Conservation (phyloP, 2,888 invertebrate genomes). For the Drosophila rellima region DNA sequence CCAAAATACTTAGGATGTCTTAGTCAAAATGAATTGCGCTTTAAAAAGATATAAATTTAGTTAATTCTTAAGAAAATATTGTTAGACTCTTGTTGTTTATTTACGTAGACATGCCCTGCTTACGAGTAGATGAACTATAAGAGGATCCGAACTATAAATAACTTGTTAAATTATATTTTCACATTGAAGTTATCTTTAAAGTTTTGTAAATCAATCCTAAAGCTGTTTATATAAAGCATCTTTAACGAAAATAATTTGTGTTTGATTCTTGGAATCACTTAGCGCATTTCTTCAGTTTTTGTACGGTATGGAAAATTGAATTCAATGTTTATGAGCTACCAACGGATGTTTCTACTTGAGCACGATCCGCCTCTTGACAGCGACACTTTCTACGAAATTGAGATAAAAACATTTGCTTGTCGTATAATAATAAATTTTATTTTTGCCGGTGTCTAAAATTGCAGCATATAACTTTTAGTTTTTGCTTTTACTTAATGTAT, state of each 20-base stretch:
- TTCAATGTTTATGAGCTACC: conserved; percentile 26
- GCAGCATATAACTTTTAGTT: conserved; percentile 22
- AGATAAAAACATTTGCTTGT: conserved; percentile 46
- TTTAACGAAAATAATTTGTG: background rate
- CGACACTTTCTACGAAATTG: conserved; percentile 46
- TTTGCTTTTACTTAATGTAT: conserved; percentile 11
- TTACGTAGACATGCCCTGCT: conserved; percentile 22
- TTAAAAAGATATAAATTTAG: conserved; percentile 14
- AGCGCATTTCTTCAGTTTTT: conserved; percentile 6
- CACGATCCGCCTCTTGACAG: conserved; percentile 55
- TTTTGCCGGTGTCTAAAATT: conserved; percentile 56
- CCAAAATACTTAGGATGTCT: conserved; percentile 5
- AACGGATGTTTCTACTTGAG: conserved; percentile 38
- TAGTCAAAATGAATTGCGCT: conserved; percentile 20
- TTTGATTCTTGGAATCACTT: conserved; percentile 31
- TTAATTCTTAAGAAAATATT: conserved; percentile 15
- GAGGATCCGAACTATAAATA: conserved; percentile 1
- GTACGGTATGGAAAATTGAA: conserved; percentile 6
- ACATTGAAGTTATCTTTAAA: conserved; percentile 5
- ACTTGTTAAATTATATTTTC: background rate
- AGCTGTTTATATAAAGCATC: conserved; percentile 4
- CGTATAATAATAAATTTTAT: conserved; percentile 55
- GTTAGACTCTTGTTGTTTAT: conserved; percentile 14
- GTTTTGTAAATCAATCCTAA: conserved; percentile 1
- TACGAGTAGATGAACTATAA: conserved; percentile 9